phyloP scores from a whole-genome alignment of 2,797 vertebrate species.

The Galagoides demidoff region DNA sequence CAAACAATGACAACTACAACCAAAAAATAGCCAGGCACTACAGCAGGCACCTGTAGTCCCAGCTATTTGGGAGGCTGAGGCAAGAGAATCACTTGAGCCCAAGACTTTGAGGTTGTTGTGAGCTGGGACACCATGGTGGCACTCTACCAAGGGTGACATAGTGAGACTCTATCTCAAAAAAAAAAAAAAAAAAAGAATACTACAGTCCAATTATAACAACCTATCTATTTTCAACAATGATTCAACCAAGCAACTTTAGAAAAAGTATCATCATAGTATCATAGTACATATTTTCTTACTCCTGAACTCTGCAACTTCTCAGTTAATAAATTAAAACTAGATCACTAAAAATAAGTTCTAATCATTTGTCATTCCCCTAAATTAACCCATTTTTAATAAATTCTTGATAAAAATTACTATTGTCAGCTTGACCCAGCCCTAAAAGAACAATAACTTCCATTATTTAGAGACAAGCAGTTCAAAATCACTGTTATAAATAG shows the following conservation, averaged over 20 bases:
- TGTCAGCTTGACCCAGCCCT: neutral
- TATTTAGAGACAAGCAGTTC: constrained; percentile 39
- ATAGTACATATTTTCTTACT: neutral
- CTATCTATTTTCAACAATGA: neutral
- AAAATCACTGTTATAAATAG: neutral
- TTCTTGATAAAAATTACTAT: constrained; percentile 29
- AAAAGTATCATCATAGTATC: neutral
- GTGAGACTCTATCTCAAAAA: no score
- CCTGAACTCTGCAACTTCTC: neutral
- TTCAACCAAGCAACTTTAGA: constrained; percentile 19
- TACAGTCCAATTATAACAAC: neutral
- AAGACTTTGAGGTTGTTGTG: no score
- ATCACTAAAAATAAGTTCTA: constrained; percentile 38
- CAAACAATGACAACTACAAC: no score
- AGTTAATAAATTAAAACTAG: constrained; percentile 12
- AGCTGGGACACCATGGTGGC: no score
- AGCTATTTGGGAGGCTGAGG: no score
- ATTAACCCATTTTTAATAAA: constrained; percentile 43
- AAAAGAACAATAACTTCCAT: neutral
- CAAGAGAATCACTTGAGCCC: no score
- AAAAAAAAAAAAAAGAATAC: neutral
- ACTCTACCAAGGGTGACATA: no score
- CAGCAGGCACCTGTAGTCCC: no score
- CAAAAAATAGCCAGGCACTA: no score
- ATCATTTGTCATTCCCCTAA: constrained; percentile 50